Evolutionary conservation across 2,888 invertebrate genomes (phyloP).

Genomic region (Phaonia tiefii): DNA sequence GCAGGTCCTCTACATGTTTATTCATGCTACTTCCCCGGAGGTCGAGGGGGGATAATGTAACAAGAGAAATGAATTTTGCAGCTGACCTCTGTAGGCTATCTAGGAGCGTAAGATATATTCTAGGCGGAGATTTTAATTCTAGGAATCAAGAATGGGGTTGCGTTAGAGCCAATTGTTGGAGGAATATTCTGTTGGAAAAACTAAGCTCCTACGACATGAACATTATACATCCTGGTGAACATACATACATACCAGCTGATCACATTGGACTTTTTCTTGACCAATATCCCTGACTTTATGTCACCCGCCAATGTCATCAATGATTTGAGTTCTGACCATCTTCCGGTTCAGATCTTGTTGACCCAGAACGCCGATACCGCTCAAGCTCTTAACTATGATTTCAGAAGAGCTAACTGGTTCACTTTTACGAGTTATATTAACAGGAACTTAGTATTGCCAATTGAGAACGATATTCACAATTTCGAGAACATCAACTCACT

Average conservation of each 20-base stretch:
- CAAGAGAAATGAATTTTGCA: background rate
- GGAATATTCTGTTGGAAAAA: constrained; percentile 29
- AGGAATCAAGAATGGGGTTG: constrained; percentile 35
- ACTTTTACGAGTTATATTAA: no score
- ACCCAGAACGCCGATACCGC: no score
- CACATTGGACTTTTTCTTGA: constrained; percentile 8
- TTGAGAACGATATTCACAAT: background rate
- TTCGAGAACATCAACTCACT: background rate
- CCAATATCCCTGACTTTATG: constrained; percentile 3
- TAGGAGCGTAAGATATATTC: background rate
- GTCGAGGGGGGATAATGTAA: background rate
- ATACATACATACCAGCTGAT: constrained; percentile 14
- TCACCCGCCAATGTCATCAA: constrained; percentile 11
- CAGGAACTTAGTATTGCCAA: background rate
- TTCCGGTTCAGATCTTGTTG: no score
- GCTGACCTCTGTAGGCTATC: constrained; percentile 10
- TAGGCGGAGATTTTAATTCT: background rate
- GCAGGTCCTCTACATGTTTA: constrained; percentile 6
- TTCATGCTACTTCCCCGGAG: constrained; percentile 41
- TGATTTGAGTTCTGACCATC: constrained; percentile 19
- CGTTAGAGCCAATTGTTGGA: constrained; percentile 31
- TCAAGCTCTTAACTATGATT: no score
- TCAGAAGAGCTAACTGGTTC: no score
- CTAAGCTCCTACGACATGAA: constrained; percentile 10
- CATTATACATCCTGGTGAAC: no score